Percentiles rank a stretch among this genome's conserved stretches.
phyloP scores from a whole-genome alignment of 2,113 vertebrate species.

The Amazona guildingii region DNA sequence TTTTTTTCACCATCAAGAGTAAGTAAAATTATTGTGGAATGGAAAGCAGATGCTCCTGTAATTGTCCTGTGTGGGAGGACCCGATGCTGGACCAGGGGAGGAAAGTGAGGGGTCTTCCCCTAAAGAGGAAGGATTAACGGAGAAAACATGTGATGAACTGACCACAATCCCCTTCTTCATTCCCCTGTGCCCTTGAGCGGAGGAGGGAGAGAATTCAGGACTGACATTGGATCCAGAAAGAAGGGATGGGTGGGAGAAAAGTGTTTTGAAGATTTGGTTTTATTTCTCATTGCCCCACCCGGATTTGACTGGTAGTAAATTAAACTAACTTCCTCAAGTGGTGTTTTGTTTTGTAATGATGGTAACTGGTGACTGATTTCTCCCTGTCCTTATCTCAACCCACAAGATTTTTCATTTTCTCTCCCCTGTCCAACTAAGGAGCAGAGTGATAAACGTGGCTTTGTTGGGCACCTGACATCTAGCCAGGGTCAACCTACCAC shows the following conservation, averaged over 20 bases:
- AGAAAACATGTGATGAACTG: accelerated
- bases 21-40: not conserved
- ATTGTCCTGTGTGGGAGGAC: not conserved
- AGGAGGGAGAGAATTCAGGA: not conserved
- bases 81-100: not conserved
- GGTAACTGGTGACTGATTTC: not conserved
- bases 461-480: not conserved
- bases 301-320: not conserved
- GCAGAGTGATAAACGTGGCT: accelerated
- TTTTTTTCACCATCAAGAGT: not conserved
- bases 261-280: not conserved
- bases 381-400: accelerated
- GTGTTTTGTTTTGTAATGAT: not conserved
- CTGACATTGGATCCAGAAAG: too few relatives aligned
- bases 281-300: too few relatives aligned
- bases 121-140: not conserved
- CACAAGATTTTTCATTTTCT: accelerated
- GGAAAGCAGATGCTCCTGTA: not conserved
- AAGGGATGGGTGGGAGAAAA: not conserved
- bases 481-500: too few relatives aligned
- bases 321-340: not conserved
- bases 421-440: not conserved
- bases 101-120: not conserved
- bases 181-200: accelerated
- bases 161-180: too few relatives aligned